Base-by-base conservation (phyloP, 92 coral and sea anemone species). In the Palythoa caribaeorum region DNA sequence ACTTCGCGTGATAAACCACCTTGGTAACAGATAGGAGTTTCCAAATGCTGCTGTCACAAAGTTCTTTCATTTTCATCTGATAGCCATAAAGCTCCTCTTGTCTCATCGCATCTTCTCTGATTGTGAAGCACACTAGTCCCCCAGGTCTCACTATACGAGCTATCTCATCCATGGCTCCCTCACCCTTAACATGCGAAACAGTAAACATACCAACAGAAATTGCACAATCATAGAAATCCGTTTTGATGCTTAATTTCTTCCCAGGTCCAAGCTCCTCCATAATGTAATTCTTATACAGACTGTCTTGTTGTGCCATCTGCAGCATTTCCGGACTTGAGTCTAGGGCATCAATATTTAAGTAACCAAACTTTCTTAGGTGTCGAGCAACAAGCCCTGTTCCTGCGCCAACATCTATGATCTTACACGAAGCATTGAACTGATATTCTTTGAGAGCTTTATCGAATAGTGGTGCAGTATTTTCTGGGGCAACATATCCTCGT, bases 271-370 rank as follows among this genome's bases (percentile, higher is more conserved):
- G 74, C 21, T 40, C 79, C 20, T 12, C 91, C 2, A 35, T 12
- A 19, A 88, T 88, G 62, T 69, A 80, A 10, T 89, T 59, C 62
- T 53, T 36, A 83, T 89, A 83, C 39, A 89, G 53, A 37, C 20
- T 38, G 16, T 74, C 50, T 15, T 73, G 48, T 28, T 50, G 75
- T 60, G 91, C 91, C 10, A 72, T 54, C 12, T 55, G 19, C n/a
- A 89, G 80, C 91, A 89, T 89, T 74, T 81, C 83, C 1, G 66
- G 14, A 35, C 76, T 71, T 57, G 71, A 38, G 20, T 89, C 91
- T 1, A 89, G 52, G 16, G 84, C 91, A 52, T 89, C 91, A 19
- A 73, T 15, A 36, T 81, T 83, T 5, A 73, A 80, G 76, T 50
- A 89, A 3, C 88, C 83, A 21, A 39, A 73, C 53, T 83, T 73